Evolutionary conservation across 2,797 vertebrate species (phyloP).

Genomic region (Lithobates sylvaticus): DNA sequence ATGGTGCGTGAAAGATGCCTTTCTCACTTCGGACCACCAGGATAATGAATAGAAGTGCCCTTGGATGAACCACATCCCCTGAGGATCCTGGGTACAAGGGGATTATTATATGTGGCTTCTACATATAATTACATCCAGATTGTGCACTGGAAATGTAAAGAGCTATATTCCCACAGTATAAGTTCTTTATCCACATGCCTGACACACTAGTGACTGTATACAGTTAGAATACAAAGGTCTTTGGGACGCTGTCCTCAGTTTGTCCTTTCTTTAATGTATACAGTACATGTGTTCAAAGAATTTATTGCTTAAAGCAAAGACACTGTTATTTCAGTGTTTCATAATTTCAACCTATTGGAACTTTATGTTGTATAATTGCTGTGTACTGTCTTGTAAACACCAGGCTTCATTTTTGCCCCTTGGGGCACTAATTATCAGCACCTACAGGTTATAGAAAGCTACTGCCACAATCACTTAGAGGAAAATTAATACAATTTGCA

Average conservation of each 20-base stretch:
- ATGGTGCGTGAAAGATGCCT: conserved; percentile 58
- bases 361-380: no score
- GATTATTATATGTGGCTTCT: conserved; percentile 54
- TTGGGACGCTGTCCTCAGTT: neutral
- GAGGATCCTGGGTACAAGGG: conserved; percentile 56
- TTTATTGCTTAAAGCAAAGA: no score
- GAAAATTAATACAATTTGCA: no score
- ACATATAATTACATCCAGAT: conserved; percentile 55
- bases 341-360: no score
- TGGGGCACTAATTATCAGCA: no score
- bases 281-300: neutral
- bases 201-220: neutral
- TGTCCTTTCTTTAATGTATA: neutral
- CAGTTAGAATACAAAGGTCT: conserved; percentile 7
- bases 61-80: conserved; percentile 53
- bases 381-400: no score
- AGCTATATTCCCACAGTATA: conserved; percentile 43
- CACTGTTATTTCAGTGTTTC: no score
- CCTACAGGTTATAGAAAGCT: no score
- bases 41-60: conserved; percentile 59
- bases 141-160: conserved; percentile 38
- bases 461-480: no score
- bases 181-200: conserved; percentile 14
- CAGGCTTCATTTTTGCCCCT: no score
- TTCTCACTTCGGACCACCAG: conserved; percentile 60